Conservation (phyloP, 2,797 vertebrate genomes). For the Parauchenoglanis punctatus region DNA sequence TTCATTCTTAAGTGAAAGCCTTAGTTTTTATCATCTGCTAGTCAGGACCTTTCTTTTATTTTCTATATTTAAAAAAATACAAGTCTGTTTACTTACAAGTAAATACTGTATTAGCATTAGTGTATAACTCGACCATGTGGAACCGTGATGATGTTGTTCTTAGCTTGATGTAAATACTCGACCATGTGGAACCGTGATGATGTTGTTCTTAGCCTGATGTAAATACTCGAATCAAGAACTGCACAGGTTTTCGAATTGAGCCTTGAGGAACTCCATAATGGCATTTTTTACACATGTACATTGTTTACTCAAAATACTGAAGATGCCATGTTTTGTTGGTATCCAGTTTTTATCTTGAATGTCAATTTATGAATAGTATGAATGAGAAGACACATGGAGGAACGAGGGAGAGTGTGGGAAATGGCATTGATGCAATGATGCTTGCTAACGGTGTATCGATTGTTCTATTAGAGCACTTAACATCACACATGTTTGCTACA, state of each 20-base stretch:
- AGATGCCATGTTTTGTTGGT: conserved; percentile 9
- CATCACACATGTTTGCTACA: conserved; percentile 48
- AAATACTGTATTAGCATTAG: neutral
- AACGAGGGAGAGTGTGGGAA: conserved; percentile 8
- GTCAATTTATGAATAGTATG: neutral
- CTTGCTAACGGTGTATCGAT: conserved; percentile 60
- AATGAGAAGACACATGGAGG: conserved; percentile 20
- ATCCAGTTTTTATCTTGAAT: neutral
- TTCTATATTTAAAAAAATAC: neutral
- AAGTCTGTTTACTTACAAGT: neutral
- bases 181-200: neutral
- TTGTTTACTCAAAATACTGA: neutral
- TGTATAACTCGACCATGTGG: neutral
- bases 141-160: neutral
- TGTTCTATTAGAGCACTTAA: conserved; percentile 54
- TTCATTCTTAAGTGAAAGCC: neutral
- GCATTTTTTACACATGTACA: neutral
- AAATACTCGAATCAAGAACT: neutral
- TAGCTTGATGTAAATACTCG: neutral
- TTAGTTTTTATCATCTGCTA: neutral
- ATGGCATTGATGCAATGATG: conserved; percentile 37
- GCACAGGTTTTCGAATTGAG: neutral
- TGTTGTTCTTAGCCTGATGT: neutral
- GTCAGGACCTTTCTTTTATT: neutral
- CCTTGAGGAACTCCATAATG: conserved; percentile 8